Evolutionary conservation across 1,140 invertebrate species (phyloP), one percentile per base, ranked within the genome.

Genomic region (Oreohelix idahoensis): DNA sequence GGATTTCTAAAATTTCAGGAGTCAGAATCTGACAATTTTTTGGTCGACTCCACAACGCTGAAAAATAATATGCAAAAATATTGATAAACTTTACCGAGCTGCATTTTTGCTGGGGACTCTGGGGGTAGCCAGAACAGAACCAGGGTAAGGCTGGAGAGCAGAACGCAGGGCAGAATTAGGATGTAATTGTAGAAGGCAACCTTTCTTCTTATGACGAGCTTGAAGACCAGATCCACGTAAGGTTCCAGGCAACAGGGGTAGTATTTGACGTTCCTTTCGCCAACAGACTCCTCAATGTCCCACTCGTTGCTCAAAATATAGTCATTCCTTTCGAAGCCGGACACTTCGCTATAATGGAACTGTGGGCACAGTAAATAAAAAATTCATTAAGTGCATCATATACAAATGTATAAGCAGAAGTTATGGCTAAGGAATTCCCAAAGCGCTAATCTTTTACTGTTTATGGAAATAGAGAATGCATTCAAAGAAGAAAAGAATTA

Each of bases 31-130:
- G n/a, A n/a, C n/a, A n/a, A n/a, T n/a, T n/a, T n/a, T n/a, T n/a
- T n/a, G n/a, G n/a, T n/a, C n/a, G n/a, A n/a, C n/a, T n/a, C n/a
- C n/a, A n/a, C n/a, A n/a, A n/a, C n/a, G n/a, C n/a, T n/a, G n/a
- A n/a, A n/a, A n/a, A n/a, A n/a, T n/a, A n/a, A n/a, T n/a, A n/a
- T n/a, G n/a, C n/a, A n/a, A n/a, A n/a, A n/a, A n/a, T n/a, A n/a
- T n/a, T n/a, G n/a, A n/a, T 45, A 69, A 32, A n/a, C 88, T 86
- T 87, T 87, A 93, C 92, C 92, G 45, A 93, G 86, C 83, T 92
- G 90, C 89, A 93, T 91, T 87, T 93, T 93, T 66, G 93, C 92
- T 45, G 92, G 92, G 29, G 92, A 92, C 85, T 93, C 93, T 90
- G 93, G 92, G 20, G 92, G 92, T 58, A 93, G 86, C 92, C 92